A percentile compares a stretch with the other conserved stretches of the same genome.
Evolutionary conservation across 2,797 vertebrate species (phyloP).

Genomic region (Agapornis canus): DNA sequence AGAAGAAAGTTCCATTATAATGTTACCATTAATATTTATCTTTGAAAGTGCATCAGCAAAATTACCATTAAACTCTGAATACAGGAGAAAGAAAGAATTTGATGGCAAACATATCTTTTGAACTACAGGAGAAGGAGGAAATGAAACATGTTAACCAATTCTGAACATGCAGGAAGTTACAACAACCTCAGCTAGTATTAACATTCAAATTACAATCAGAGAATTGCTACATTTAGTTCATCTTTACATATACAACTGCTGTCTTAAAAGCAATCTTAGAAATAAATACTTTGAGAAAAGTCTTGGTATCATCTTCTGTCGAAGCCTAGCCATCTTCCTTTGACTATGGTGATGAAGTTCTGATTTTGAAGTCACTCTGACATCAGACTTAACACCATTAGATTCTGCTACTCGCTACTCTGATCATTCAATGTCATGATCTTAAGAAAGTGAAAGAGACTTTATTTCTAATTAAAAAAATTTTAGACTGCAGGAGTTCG

Average conservation of each 20-base stretch:
- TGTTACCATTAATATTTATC: background rate
- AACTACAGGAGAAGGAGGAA: background rate
- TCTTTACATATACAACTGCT: background rate
- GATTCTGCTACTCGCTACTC: background rate
- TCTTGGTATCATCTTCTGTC: background rate
- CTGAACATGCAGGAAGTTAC: background rate
- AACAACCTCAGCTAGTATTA: background rate
- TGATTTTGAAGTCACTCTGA: background rate
- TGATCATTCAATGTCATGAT: background rate
- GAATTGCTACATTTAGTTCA: background rate
- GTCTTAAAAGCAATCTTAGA: background rate
- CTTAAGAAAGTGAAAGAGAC: background rate
- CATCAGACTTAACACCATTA: background rate
- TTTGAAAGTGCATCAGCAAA: background rate
- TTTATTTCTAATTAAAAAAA: background rate
- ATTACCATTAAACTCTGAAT: background rate
- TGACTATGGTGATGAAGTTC: background rate
- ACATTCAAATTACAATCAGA: background rate
- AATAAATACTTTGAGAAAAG: background rate
- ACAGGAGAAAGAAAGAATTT: background rate
- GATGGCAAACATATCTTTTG: background rate
- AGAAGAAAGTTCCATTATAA: conserved; percentile 41
- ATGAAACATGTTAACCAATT: background rate
- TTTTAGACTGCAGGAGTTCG: background rate
- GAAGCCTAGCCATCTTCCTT: background rate